These are phyloP conservation scores for Girardia tigrina DNA, from an alignment of 2,888 invertebrate species.

Conservation along the genomic window DNA sequence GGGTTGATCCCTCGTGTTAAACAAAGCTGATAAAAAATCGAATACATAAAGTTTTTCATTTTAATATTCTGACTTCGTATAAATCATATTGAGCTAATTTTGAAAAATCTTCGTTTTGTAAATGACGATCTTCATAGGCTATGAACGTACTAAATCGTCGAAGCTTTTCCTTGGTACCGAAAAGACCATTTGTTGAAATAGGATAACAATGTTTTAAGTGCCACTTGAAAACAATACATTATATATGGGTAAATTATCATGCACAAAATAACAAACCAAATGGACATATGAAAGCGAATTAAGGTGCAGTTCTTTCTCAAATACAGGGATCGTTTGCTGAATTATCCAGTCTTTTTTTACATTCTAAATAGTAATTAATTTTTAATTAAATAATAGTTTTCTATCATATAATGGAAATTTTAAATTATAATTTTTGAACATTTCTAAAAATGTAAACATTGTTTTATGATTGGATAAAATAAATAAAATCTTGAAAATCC, in stretches of 20 bases:
- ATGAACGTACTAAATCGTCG: not conserved
- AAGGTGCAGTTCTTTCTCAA: not conserved
- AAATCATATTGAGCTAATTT: not conserved
- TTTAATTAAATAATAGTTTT: not conserved
- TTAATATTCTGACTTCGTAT: not conserved
- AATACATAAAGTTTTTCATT: not conserved
- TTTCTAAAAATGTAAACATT: no score
- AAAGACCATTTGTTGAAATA: not conserved
- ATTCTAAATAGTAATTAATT: no score
- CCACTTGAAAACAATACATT: not conserved
- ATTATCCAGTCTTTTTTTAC: no score
- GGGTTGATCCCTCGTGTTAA: not conserved
- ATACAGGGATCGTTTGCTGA: not conserved
- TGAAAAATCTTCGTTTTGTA: not conserved
- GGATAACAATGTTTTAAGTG: not conserved
- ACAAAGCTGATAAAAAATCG: no score
- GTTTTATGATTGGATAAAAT: no score
- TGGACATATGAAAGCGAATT: not conserved
- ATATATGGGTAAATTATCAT: not conserved
- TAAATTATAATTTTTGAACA: no score
- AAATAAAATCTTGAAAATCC: no score
- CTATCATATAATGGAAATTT: not conserved
- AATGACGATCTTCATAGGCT: not conserved
- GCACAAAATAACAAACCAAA: not conserved
- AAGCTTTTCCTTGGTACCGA: not conserved